Base-by-base conservation (phyloP, 30 jellyfish, hydroid and myxozoan species). In the Sanderia malayensis region DNA sequence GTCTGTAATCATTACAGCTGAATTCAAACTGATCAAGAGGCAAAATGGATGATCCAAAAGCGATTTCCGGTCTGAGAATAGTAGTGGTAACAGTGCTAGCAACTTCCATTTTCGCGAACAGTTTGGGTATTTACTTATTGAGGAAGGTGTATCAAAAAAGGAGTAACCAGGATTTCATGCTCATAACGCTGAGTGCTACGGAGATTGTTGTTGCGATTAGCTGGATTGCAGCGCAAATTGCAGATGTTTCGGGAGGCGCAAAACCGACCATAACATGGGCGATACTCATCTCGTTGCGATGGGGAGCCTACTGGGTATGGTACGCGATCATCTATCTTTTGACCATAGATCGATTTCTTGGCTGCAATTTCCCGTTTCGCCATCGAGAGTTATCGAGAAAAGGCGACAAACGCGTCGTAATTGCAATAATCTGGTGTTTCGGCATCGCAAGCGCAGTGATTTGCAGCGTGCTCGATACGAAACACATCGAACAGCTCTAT, bases 301-400 rank as follows among this genome's bases (percentile, higher is more conserved):
- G 10, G 20, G 75, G 27, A 1, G 27, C 30, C 11, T 63, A 63
- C 9, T 55, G n/a, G 30, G 30, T 44, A 2, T 27, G 75, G 75
- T 21, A 22, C 27, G 15, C 34, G 20, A 31, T 63, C 52, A 22
- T 63, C 21, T 63, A 63, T 27, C n/a, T 63, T 26, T 10, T 63
- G 47, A 63, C 75, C 30, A 1, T 63, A 21, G 49, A 63, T 23
- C 24, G 75, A 31, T 63, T 27, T 63, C 26, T 63, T 23, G 75
- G 75, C 13, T 63, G 75, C 60, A 63, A 29, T 18, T 63, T 63
- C 13, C 75, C 75, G 20, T 31, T 63, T 8, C 1, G 18, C 18
- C 34, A 63, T 23, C 21, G 58, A 27, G 58, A 10, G 13, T 55
- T 63, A 17, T 1, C 9, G 26, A 22, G 29, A 2, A 20, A 34